Evolutionary conservation across 2,113 vertebrate species (phyloP).

Genomic region (Edolisoma coerulescens): DNA sequence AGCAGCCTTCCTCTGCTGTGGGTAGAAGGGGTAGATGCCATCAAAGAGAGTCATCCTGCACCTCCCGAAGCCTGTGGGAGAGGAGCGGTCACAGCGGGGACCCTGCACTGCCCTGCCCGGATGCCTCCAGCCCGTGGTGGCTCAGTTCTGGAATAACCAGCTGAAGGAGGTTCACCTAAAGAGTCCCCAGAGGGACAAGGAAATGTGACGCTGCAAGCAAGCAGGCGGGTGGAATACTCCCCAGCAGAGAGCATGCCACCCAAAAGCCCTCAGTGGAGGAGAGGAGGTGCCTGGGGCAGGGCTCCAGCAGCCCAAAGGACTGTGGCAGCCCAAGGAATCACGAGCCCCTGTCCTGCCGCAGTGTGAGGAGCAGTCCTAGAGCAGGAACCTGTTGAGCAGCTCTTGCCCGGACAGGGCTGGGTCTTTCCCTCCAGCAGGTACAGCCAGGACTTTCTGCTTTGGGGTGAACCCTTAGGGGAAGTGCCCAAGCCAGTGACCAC

Average conservation of each 20-base stretch:
- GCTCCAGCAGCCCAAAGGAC: background rate
- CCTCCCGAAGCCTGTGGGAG: background rate
- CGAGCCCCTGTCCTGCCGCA: background rate
- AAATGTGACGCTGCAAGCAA: background rate
- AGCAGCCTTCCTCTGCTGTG: constrained; percentile 72
- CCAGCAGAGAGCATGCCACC: background rate
- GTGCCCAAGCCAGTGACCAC: fast-evolving
- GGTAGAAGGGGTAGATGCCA: constrained; percentile 87
- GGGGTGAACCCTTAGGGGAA: background rate
- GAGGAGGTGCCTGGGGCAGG: background rate
- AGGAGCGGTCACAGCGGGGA: background rate
- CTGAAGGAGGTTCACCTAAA: background rate
- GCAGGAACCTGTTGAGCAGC: background rate
- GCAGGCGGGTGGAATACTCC: background rate
- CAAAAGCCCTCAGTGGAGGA: background rate
- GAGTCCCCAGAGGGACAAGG: background rate
- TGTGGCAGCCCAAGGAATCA: background rate
- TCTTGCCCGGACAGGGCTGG: fast-evolving
- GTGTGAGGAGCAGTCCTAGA: background rate
- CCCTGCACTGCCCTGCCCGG: background rate
- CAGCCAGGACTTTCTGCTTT: background rate
- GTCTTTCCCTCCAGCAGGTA: background rate
- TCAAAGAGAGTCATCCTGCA: constrained; percentile 87
- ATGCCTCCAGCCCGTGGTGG: background rate
- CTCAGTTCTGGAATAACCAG: background rate